These are phyloP conservation scores for Diachrysia chrysitis DNA, from an alignment of 2,888 invertebrate species.

Conservation along the genomic window DNA sequence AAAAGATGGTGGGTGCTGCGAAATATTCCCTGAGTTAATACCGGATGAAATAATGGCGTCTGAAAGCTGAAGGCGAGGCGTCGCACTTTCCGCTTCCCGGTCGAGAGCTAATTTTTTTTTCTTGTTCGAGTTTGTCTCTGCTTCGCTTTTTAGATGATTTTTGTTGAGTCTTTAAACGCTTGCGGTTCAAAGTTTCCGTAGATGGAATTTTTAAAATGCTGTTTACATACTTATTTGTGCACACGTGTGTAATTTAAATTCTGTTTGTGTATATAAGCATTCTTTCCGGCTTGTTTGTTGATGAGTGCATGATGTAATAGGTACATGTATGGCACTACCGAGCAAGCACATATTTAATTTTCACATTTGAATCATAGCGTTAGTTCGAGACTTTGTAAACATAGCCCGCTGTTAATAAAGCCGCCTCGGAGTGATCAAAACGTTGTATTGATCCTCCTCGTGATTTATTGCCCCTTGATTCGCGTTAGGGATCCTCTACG, in stretches of 20 bases:
- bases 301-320: conserved; percentile 11
- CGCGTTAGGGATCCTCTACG: conserved; percentile 55
- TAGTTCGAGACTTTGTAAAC: conserved; percentile 32
- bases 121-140: conserved; percentile 69
- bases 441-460: conserved; percentile 67
- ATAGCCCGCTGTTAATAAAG: conserved; percentile 33
- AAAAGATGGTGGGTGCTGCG: conserved; percentile 61
- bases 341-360: conserved; percentile 20
- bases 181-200: conserved; percentile 62
- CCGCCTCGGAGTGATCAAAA: conserved; percentile 32
- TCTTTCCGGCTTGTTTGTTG: conserved; percentile 1
- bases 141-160: conserved; percentile 69
- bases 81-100: conserved; percentile 77
- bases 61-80: conserved; percentile 79
- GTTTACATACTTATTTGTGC: conserved; percentile 14
- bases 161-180: conserved; percentile 64
- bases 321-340: conserved; percentile 25
- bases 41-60: conserved; percentile 80
- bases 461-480: conserved; percentile 69
- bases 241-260: conserved; percentile 20
- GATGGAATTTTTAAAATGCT: conserved; percentile 69
- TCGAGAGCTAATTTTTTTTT: conserved; percentile 71
- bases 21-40: conserved; percentile 71
- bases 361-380: conserved; percentile 31
- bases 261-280: conserved; percentile 16